Evolutionary conservation across 2,888 invertebrate genomes (phyloP).

Genomic region (Agonopterix heracliana): DNA sequence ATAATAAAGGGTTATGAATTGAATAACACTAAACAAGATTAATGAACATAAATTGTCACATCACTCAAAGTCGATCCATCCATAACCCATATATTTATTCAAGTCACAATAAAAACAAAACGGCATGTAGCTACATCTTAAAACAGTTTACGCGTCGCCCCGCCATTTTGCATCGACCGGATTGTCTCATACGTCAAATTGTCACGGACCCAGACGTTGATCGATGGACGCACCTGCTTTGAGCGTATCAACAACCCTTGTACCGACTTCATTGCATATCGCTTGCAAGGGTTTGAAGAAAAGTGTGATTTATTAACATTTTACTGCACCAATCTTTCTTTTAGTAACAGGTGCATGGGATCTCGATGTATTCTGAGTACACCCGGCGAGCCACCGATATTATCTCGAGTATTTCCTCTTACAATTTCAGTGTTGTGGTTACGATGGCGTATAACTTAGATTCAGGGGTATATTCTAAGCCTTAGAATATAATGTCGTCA

Average conservation of each 20-base stretch:
- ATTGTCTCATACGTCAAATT: slow-evolving; percentile 74
- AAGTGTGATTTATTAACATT: slow-evolving; percentile 42
- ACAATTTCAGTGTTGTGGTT: too few relatives aligned
- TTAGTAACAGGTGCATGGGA: not conserved
- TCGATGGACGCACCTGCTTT: slow-evolving; percentile 67
- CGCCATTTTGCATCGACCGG: slow-evolving; percentile 59
- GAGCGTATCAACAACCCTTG: slow-evolving; percentile 39
- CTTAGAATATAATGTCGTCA: too few relatives aligned
- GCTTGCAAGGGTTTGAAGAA: slow-evolving; percentile 26
- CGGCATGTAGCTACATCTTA: slow-evolving; percentile 34
- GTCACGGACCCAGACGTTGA: slow-evolving; percentile 62
- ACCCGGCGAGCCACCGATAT: too few relatives aligned
- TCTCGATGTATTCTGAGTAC: not conserved
- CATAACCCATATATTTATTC: too few relatives aligned
- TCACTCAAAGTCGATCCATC: too few relatives aligned
- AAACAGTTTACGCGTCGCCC: slow-evolving; percentile 37
- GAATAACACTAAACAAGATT: too few relatives aligned
- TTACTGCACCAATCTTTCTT: slow-evolving; percentile 9
- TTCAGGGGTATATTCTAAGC: too few relatives aligned
- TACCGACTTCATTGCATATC: slow-evolving; percentile 25
- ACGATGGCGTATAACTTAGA: too few relatives aligned
- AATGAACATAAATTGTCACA: too few relatives aligned
- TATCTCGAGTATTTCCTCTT: too few relatives aligned
- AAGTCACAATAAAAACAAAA: too few relatives aligned
- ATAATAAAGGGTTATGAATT: too few relatives aligned